Evolutionary conservation across 1,140 invertebrate species (phyloP).

Genomic region (Stenopsyche tienmushanensis): DNA sequence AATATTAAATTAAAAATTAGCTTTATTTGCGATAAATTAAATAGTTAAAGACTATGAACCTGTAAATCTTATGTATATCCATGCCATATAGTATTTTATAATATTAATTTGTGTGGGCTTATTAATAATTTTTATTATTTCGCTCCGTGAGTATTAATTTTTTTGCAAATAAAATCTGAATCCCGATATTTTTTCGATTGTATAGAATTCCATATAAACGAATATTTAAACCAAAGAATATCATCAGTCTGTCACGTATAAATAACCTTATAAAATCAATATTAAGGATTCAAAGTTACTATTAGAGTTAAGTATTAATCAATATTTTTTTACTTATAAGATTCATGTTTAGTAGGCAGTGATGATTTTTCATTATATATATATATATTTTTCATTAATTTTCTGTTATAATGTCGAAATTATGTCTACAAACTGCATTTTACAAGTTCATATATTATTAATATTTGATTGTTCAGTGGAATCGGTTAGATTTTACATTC

Average conservation of each 20-base stretch:
- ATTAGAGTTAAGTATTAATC: slow-evolving; percentile 37
- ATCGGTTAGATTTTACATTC: too few relatives aligned
- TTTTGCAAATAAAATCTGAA: too few relatives aligned
- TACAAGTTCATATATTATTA: not conserved
- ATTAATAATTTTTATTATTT: not conserved
- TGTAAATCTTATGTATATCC: slow-evolving; percentile 11
- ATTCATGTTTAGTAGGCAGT: not conserved
- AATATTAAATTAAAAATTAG: slow-evolving; percentile 15
- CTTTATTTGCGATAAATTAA: slow-evolving; percentile 7
- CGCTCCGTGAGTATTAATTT: too few relatives aligned
- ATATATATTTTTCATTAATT: slow-evolving; percentile 6
- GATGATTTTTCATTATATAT: not conserved
- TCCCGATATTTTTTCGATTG: not conserved
- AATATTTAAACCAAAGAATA: slow-evolving; percentile 38
- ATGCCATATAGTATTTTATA: slow-evolving; percentile 35
- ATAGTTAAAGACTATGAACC: not conserved
- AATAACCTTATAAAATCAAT: slow-evolving; percentile 25
- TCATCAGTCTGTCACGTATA: slow-evolving; percentile 11
- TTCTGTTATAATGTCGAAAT: not conserved
- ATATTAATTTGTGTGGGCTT: slow-evolving; percentile 7
- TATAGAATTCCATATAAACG: not conserved
- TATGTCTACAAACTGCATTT: not conserved
- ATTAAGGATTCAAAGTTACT: slow-evolving; percentile 41
- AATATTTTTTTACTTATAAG: slow-evolving; percentile 9
- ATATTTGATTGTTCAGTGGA: not conserved